Evolutionary conservation across 2,113 vertebrate species (phyloP), one percentile per base, ranked within the genome.

Genomic region (Cervus canadensis): DNA sequence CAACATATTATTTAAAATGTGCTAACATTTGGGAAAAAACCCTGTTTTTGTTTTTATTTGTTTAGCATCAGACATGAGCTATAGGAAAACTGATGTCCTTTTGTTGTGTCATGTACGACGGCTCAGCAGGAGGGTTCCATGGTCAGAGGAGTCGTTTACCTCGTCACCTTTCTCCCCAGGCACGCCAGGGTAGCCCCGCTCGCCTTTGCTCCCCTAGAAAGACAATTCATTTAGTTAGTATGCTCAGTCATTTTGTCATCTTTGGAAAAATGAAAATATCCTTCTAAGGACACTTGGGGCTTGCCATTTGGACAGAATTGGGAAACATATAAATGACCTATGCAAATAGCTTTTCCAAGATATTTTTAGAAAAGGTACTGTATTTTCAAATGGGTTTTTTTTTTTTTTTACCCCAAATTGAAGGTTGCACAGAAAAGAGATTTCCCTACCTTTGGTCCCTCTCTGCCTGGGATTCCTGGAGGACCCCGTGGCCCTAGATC

Each of bases 131-230:
- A 95, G 81, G 7, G 76, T 10, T 26, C 36, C 26, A 14, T 60
- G 36, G 88, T 36, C 45, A 45, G 89, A 97, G n/a, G 16, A 98
- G 2, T 50, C 17, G 48, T 93, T 98, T 99, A 99, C 99, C 99
- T 99, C 99, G 82, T 99, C 99, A 0, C 99, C 99, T 98, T 99
- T 99, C 93, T 99, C 99, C 96, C 99, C 99, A 2, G 85, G 87
- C 76, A 99, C 99, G 10, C 99, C 99, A 96, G 99, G 98, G 98
- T 99, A 99, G 67, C 99, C 99, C 97, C 99, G 99, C 98, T 99
- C 99, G 97, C 99, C 99, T 99, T 99, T 99, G 97, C 98, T 99
- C 97, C 99, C 99, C 99, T 99, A 91, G 64, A 98, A 98, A 98
- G 96, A 98, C 6, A 94, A 57, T 88, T 97, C 30, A 96, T 95